A percentile compares a stretch with the other conserved stretches of the same genome.
Conservation (phyloP, 1,140 invertebrate genomes). For the Macrosteles quadrilineatus region DNA sequence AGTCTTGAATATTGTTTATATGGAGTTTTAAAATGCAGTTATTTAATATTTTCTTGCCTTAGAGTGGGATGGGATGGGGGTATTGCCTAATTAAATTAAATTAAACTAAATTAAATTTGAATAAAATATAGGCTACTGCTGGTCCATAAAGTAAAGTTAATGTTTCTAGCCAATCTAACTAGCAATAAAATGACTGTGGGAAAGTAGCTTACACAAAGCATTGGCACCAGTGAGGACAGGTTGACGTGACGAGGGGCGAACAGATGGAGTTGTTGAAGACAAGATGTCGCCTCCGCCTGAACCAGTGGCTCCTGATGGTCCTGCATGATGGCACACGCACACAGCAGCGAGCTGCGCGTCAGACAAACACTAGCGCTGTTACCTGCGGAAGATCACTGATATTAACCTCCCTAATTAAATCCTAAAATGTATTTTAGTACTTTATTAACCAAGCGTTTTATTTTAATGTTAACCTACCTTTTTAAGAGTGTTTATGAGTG, state of each 20-base stretch:
- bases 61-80: too few species aligned
- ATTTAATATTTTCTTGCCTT: too few species aligned
- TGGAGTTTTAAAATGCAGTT: too few species aligned
- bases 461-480: not conserved
- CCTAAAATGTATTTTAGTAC: not conserved
- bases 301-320: constrained; percentile 87
- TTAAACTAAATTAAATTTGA: too few species aligned
- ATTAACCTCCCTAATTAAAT: constrained; percentile 2
- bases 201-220: constrained; percentile 89
- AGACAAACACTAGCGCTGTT: constrained; percentile 69
- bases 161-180: too few species aligned
- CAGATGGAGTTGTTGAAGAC: constrained; percentile 95
- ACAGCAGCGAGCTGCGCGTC: constrained; percentile 77
- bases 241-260: constrained; percentile 96
- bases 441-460: not conserved
- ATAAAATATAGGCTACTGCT: too few species aligned
- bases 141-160: too few species aligned
- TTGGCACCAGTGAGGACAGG: constrained; percentile 88
- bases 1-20: too few species aligned
- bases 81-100: too few species aligned
- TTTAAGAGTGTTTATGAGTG: not conserved
- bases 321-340: constrained; percentile 91
- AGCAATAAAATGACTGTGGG: too few species aligned
- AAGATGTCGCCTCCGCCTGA: constrained; percentile 93
- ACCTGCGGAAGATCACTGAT: constrained; percentile 51